These are phyloP conservation scores for Cyclophora albipunctata DNA, from an alignment of 2,888 invertebrate species.

Conservation along the genomic window DNA sequence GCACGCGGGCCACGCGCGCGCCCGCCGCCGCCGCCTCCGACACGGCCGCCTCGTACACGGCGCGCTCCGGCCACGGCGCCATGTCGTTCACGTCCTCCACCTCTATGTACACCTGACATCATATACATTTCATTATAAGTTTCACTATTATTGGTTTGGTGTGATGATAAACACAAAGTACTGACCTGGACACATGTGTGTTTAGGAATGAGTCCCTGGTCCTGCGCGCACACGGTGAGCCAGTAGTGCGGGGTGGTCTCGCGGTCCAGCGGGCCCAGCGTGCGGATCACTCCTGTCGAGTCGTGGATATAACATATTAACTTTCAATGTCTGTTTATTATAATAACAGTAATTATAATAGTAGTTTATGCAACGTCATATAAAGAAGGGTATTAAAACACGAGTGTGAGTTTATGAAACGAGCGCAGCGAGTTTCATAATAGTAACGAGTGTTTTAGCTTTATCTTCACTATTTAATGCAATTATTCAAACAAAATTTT, in stretches of 20 bases:
- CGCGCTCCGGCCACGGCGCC: conserved; percentile 89
- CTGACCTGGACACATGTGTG: conserved; percentile 87
- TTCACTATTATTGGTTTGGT: too few relatives aligned
- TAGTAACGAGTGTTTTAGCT: too few relatives aligned
- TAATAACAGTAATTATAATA: too few relatives aligned
- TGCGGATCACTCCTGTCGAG: conserved; percentile 83
- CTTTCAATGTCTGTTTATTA: too few relatives aligned
- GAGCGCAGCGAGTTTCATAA: too few relatives aligned
- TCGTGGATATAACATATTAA: neutral
- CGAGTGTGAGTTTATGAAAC: too few relatives aligned
- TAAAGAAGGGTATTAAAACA: too few relatives aligned
- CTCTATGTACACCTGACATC: conserved; percentile 65
- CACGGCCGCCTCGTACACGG: conserved; percentile 89
- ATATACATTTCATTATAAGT: too few relatives aligned
- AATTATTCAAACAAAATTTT: too few relatives aligned
- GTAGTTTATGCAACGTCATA: too few relatives aligned
- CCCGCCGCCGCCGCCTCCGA: conserved; percentile 83
- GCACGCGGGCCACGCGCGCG: conserved; percentile 82
- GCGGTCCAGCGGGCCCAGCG: conserved; percentile 89
- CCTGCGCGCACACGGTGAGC: conserved; percentile 95
- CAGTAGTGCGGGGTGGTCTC: conserved; percentile 93
- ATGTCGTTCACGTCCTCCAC: conserved; percentile 97
- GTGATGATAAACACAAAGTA: neutral
- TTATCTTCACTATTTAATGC: too few relatives aligned
- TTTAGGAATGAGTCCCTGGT: conserved; percentile 90